Base-by-base conservation (phyloP, 1,140 invertebrate genomes). In the Venturia canescens region DNA sequence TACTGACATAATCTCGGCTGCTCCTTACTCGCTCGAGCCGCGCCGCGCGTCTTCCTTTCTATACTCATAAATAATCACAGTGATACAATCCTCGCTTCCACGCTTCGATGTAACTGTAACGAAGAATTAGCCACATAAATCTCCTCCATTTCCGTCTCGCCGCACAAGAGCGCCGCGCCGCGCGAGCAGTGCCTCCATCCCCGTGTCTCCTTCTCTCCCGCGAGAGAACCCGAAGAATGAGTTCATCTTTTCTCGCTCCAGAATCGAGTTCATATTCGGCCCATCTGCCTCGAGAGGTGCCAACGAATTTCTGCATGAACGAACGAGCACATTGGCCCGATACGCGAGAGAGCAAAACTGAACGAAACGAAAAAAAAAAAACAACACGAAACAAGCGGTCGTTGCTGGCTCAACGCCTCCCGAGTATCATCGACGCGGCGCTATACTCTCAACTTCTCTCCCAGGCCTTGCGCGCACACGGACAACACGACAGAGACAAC, bases 251-350 rank as follows among this genome's bases (percentile, higher is more conserved):
- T 44, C 48, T 21, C 66, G 34, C 70, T 70, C 71, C 74, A 84
- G 87, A 90, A 91, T 90, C 87, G 89, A 91, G 89, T 91, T 86
- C 89, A 91, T 91, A 91, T 91, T 90, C 90, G 89, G 77, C 87
- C 87, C 90, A 92, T 92, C 90, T 91, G 90, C 87, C 88, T 88
- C 23, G 3, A 23, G 53, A 80, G 83, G 84, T 89, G 86, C n/a
- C n/a, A n/a, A 66, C n/a, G 15, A 82, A 87, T 86, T 91, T 91
- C 88, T 86, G 83, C 90, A 87, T 88, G 89, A 89, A 78, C 84
- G 87, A 81, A 1, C 83, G 81, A 38, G 79, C 80, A 87, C 84
- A 86, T 78, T 82, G 77, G 82, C 71, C 15, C 21, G 23, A 63
- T 69, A 69, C 3, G 3, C 38, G 38, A 44, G 7, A 9, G 38